Conservation (phyloP, 2,888 invertebrate genomes). For the Troides oblongomaculatus region DNA sequence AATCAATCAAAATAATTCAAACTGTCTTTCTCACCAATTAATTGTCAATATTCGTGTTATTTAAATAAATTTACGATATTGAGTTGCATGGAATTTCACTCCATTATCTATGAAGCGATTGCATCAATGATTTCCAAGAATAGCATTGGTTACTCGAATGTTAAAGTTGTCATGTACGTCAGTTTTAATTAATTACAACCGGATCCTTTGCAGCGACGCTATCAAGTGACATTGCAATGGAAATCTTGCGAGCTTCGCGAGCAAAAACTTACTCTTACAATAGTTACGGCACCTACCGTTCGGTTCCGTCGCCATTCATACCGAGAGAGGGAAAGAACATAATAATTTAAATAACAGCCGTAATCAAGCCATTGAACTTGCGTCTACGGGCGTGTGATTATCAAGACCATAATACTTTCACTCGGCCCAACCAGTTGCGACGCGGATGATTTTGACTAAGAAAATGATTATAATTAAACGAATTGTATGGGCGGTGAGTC, state of each 20-base stretch:
- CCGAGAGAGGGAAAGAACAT: slow-evolving; percentile 61
- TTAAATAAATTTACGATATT: slow-evolving; percentile 26
- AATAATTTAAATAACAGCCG: slow-evolving; percentile 70
- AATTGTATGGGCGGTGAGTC: slow-evolving; percentile 70
- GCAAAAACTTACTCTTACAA: slow-evolving; percentile 45
- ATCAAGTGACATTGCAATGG: slow-evolving; percentile 33
- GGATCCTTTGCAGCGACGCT: slow-evolving; percentile 34
- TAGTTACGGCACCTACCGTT: slow-evolving; percentile 54
- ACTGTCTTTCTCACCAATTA: slow-evolving; percentile 40
- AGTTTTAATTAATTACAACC: slow-evolving; percentile 51
- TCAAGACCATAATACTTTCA: slow-evolving; percentile 74
- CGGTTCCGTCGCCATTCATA: slow-evolving; percentile 49
- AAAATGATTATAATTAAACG: slow-evolving; percentile 74
- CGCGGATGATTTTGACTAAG: slow-evolving; percentile 62
- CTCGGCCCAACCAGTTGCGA: slow-evolving; percentile 57
- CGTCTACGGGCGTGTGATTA: slow-evolving; percentile 63
- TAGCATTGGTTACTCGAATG: slow-evolving; percentile 25
- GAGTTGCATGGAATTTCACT: slow-evolving; percentile 22
- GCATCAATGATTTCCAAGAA: slow-evolving; percentile 30
- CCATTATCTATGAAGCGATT: slow-evolving; percentile 27
- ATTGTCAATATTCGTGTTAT: slow-evolving; percentile 34
- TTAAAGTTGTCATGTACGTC: slow-evolving; percentile 32
- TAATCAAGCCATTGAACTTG: slow-evolving; percentile 79
- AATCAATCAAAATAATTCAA: slow-evolving; percentile 42
- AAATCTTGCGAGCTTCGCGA: slow-evolving; percentile 34